Conservation (phyloP, 2,888 invertebrate species). For the Rutpela maculata region DNA sequence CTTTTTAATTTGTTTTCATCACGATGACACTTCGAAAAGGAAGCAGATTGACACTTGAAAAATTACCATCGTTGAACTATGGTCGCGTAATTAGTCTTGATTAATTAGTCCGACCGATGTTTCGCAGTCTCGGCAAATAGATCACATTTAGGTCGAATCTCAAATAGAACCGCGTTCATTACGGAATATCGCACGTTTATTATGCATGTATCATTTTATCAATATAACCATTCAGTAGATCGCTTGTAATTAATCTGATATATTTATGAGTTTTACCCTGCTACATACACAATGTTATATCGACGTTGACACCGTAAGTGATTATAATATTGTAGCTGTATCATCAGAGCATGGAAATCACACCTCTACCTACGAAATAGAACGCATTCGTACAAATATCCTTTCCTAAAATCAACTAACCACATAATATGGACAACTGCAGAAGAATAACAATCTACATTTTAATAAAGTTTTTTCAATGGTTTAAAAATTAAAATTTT, state of each 20-base stretch:
- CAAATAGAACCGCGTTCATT: not conserved
- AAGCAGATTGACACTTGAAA: constrained; percentile 40
- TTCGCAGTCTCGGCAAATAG: constrained; percentile 12
- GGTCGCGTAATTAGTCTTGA: constrained; percentile 40
- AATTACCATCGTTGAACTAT: constrained; percentile 35
- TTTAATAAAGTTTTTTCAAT: no score
- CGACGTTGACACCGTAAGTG: not conserved
- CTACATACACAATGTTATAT: not conserved
- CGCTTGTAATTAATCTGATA: constrained; percentile 6
- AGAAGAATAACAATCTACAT: no score
- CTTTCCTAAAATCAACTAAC: no score
- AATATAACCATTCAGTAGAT: not conserved
- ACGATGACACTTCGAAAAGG: constrained; percentile 27
- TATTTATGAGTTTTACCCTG: not conserved
- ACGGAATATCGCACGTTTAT: not conserved
- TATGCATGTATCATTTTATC: constrained; percentile 7
- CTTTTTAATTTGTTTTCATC: constrained; percentile 24
- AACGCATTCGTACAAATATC: no score
- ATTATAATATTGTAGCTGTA: not conserved
- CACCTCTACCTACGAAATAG: no score
- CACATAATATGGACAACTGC: no score
- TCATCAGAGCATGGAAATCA: no score
- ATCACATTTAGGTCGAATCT: not conserved
- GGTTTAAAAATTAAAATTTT: no score
- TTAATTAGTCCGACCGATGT: constrained; percentile 34